Evolutionary conservation across 2,797 vertebrate species (phyloP), one percentile per base, ranked within the genome.

Genomic region (Echiichthys vipera): DNA sequence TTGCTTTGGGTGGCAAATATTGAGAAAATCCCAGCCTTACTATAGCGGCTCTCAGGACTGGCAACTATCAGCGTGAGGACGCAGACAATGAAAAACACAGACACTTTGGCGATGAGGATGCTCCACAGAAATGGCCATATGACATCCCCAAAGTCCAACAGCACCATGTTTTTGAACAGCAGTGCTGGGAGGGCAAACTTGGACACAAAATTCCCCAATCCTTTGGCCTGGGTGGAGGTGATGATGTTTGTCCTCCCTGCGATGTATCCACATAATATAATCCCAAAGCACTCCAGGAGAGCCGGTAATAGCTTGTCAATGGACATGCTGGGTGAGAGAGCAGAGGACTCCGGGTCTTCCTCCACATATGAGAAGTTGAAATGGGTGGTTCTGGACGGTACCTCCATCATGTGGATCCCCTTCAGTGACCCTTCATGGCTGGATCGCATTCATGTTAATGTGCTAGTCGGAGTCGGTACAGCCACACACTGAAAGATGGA

Each of bases 1-100:
- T 99, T 99, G 93, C 98, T 99, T 81, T 99, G 98, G 62, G 98
- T 99, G 78, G 98, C 97, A 94, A 99, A 99, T 89, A 99, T 98
- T 51, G 98, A 96, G 86, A 95, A 99, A 32, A 99, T 94, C 43
- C 98, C 98, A 7, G 98, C 98, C 87, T 98, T 99, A 77, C 96
- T 95, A 78, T 95, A 98, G 58, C 98, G 94, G 36, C 90, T 96
- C 24, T 96, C 94, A 9, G 96, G 96, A 87, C 85, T 95, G 69
- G 96, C 92, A 37, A 98, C 96, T 55, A 99, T 69, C 67, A 99
- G 90, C 0, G 98, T 98, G 67, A 99, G 91, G 54, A 95, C 5
- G 45, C 96, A 97, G 5, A 99, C 98, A 57, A 96, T 80, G 43
- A 94, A 85, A 86, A 99, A 99, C 47, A 99, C 96, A 8, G 94